Base-by-base conservation (phyloP, 2,888 invertebrate species). In the Eubasilissa splendida region DNA sequence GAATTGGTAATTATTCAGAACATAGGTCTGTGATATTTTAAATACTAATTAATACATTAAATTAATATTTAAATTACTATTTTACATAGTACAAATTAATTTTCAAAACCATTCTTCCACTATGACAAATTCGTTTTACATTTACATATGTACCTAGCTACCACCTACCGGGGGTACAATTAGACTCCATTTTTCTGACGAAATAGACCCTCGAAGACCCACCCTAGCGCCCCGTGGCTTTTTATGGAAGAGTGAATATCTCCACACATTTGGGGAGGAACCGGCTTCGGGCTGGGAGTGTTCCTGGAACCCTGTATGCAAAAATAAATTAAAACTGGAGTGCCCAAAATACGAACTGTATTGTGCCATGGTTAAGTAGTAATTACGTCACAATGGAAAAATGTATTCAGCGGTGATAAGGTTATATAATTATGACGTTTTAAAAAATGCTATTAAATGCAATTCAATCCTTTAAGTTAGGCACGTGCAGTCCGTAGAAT, bases 261-360 rank as follows among this genome's bases (percentile, higher is more conserved):
- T 54, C 73, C 56, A 58, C 31, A 52, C 50, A 60, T 74, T 74
- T 60, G 14, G 74, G 74, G 63, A 60, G 76, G 76, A 22, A 42
- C 68, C 68, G 50, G 52, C 60, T 11, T 60, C 14, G 22, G 9
- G n/a, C 10, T 52, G 31, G 76, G 63, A 54, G 76, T 31, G 33
- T 42, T 14, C 52, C 10, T 63, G 12, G 33, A 74, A 33, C 60
- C 50, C 74, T 42, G 52, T 76, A 65, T 76, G 76, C 76, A 63
- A 76, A 76, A 76, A 76, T 63, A 53, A 76, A 76, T 76, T 76
- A 63, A 50, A 14, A 31, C 22, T 4, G 22, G 76, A 76, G 76
- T 76, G 53, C 53, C 65, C 9, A 14, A 76, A 65, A 65, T 63
- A 4, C 31, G 65, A 14, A 71, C 31, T 56, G 42, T 58, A 52